Evolutionary conservation across 2,113 vertebrate genomes (phyloP).

Genomic region (Drymodes brunneopygia): DNA sequence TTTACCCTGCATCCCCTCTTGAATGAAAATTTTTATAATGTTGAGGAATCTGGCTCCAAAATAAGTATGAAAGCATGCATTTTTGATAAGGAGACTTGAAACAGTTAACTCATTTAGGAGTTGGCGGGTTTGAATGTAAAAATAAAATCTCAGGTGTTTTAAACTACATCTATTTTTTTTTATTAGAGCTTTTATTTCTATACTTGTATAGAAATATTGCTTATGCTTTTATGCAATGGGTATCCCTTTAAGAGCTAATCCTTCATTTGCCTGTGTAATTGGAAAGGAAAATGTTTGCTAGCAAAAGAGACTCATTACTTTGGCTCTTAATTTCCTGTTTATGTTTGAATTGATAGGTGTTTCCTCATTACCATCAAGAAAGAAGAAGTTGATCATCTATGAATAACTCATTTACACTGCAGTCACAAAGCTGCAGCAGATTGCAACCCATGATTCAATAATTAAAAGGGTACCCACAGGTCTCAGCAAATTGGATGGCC

Average conservation of each 20-base stretch:
- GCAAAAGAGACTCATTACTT: background rate
- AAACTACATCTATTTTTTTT: background rate
- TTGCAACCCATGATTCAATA: background rate
- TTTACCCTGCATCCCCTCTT: background rate
- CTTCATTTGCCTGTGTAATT: background rate
- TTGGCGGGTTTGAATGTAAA: background rate
- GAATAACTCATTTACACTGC: background rate
- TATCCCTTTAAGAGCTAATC: background rate
- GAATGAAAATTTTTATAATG: background rate
- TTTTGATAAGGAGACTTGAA: background rate
- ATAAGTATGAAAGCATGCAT: background rate
- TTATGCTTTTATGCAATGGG: background rate
- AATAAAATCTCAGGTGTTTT: background rate
- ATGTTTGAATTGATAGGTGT: background rate
- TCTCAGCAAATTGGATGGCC: background rate
- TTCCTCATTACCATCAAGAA: constrained; percentile 10
- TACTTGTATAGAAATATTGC: background rate
- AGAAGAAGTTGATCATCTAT: background rate
- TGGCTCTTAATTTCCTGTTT: constrained; percentile 5
- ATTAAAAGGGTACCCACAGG: background rate
- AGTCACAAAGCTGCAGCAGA: background rate
- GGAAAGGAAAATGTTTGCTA: constrained; percentile 7
- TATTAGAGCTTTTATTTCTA: background rate
- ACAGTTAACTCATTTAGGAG: background rate
- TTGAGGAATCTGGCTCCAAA: background rate